These are phyloP conservation scores for Caradrina kadenii DNA, from an alignment of 2,888 invertebrate genomes.

Conservation along the genomic window DNA sequence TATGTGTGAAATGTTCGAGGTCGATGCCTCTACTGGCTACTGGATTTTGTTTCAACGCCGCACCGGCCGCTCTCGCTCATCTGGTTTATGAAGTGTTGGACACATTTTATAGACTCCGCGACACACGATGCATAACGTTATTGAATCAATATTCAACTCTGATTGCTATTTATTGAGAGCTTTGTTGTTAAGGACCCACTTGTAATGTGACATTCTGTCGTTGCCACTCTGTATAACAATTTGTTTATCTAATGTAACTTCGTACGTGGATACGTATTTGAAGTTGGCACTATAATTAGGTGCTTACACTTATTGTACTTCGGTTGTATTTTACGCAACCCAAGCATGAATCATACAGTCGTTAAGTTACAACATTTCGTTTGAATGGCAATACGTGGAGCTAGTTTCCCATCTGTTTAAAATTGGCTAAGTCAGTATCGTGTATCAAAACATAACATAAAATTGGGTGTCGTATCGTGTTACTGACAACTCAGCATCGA, in stretches of 20 bases:
- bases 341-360: slow-evolving; percentile 72
- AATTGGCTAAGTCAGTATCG: slow-evolving; percentile 50
- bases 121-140: slow-evolving; percentile 60
- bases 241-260: slow-evolving; percentile 34
- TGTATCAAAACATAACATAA: slow-evolving; percentile 62
- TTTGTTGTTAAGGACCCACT: slow-evolving; percentile 46
- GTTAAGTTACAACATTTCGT: slow-evolving; percentile 67
- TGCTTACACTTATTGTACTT: slow-evolving; percentile 63
- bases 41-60: slow-evolving; percentile 62
- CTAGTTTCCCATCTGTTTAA: slow-evolving; percentile 57
- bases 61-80: slow-evolving; percentile 56
- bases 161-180: slow-evolving; percentile 69
- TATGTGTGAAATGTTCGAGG: slow-evolving; percentile 85
- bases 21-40: slow-evolving; percentile 76
- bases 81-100: slow-evolving; percentile 72
- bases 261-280: slow-evolving; percentile 39
- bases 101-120: slow-evolving; percentile 66
- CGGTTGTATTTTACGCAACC: slow-evolving; percentile 71
- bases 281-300: slow-evolving; percentile 67
- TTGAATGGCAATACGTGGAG: slow-evolving; percentile 58
- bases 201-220: slow-evolving; percentile 30
- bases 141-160: slow-evolving; percentile 69
- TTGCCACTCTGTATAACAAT: slow-evolving; percentile 15
- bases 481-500: slow-evolving; percentile 42
- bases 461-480: slow-evolving; percentile 58